Evolutionary conservation across 2,113 vertebrate genomes (phyloP).

Genomic region (Xenopus borealis): DNA sequence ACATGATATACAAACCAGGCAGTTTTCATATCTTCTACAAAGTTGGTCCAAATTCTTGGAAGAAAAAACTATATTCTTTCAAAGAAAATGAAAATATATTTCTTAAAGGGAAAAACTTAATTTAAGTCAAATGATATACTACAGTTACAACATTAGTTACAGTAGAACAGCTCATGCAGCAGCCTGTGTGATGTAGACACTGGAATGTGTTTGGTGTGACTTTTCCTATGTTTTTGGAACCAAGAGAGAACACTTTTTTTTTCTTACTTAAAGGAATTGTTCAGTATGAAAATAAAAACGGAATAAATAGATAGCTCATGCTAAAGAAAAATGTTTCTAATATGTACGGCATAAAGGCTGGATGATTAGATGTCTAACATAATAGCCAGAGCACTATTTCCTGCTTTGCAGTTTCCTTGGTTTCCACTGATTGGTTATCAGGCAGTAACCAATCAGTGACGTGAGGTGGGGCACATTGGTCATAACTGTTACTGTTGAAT

Average conservation of each 20-base stretch:
- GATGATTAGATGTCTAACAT: too few relatives aligned
- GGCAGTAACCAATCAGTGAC: too few relatives aligned
- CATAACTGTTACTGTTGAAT: too few relatives aligned
- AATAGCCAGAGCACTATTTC: too few relatives aligned
- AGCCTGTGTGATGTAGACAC: conserved; percentile 38
- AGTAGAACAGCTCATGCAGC: conserved; percentile 51
- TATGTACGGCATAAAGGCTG: too few relatives aligned
- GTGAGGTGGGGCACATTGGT: too few relatives aligned
- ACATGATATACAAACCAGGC: conserved; percentile 73
- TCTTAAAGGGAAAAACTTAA: conserved; percentile 74
- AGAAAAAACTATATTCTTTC: conserved; percentile 75
- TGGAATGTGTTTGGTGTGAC: not conserved
- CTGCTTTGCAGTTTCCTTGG: too few relatives aligned
- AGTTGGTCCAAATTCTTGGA: conserved; percentile 70
- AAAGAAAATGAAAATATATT: conserved; percentile 78
- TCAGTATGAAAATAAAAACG: too few relatives aligned
- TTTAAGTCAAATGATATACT: conserved; percentile 76
- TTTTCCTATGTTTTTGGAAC: not conserved
- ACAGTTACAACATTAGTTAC: conserved; percentile 62
- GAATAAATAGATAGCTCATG: too few relatives aligned
- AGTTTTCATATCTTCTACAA: conserved; percentile 63
- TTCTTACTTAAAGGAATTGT: too few relatives aligned
- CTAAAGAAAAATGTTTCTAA: too few relatives aligned
- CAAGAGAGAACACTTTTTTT: not conserved
- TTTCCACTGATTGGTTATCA: too few relatives aligned